phyloP scores from a whole-genome alignment of 2,888 invertebrate genomes.

The Holacanthella duospinosa region DNA sequence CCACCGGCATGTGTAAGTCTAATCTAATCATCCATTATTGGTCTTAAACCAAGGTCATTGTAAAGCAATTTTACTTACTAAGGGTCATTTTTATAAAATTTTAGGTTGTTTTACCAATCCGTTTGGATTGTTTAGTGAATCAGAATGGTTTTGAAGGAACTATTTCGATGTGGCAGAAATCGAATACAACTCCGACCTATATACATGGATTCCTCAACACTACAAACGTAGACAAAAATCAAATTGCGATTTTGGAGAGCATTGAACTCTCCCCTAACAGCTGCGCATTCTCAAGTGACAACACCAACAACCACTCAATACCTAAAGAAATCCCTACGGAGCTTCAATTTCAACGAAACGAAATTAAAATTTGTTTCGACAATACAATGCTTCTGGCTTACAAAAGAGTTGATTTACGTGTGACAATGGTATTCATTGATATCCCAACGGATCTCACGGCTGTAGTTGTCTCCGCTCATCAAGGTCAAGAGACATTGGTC shows the following conservation, averaged over 20 bases:
- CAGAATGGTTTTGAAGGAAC: slow-evolving; percentile 25
- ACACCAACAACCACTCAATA: neutral
- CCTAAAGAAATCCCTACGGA: neutral
- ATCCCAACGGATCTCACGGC: slow-evolving; percentile 23
- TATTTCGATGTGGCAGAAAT: slow-evolving; percentile 19
- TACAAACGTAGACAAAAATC: neutral
- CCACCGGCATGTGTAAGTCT: slow-evolving; percentile 30
- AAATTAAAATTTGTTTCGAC: slow-evolving; percentile 23
- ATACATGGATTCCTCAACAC: neutral
- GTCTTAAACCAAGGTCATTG: neutral
- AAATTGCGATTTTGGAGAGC: neutral
- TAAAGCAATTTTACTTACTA: neutral
- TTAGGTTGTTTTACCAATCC: slow-evolving; percentile 19
- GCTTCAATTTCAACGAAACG: neutral
- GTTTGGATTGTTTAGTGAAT: slow-evolving; percentile 27
- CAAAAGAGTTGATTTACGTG: slow-evolving; percentile 25
- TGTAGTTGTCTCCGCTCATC: slow-evolving; percentile 30
- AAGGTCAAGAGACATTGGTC: slow-evolving; percentile 24
- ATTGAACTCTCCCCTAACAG: neutral
- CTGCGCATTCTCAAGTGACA: neutral
- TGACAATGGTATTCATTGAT: slow-evolving; percentile 33
- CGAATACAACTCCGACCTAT: neutral
- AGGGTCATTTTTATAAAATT: neutral
- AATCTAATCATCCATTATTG: neutral
- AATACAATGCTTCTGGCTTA: slow-evolving; percentile 24